A percentile compares a stretch with the other conserved stretches of the same genome.
Evolutionary conservation across 2,888 invertebrate genomes (phyloP).

Genomic region (Meteorus cinctellus): DNA sequence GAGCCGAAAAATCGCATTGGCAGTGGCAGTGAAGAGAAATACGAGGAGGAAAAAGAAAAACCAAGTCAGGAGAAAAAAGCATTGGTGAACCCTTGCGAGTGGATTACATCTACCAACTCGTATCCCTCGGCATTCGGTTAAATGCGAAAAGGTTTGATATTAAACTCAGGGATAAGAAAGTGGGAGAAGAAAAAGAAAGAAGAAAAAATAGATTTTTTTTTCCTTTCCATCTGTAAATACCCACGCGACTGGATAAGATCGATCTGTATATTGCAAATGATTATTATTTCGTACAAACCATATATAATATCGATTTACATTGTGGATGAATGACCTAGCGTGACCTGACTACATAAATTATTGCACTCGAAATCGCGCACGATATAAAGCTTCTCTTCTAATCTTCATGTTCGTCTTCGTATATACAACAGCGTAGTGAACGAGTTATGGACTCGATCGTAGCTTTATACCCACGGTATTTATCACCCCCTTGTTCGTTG

Average conservation of each 20-base stretch:
- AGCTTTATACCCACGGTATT: constrained; percentile 1
- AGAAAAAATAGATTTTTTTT: background rate
- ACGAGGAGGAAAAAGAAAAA: constrained; percentile 15
- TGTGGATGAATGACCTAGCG: constrained; percentile 58
- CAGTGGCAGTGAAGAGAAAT: background rate
- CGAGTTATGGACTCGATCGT: constrained; percentile 22
- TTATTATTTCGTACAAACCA: constrained; percentile 42
- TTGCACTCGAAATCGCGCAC: constrained; percentile 18
- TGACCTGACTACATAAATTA: constrained; percentile 65
- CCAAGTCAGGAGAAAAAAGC: constrained; percentile 35
- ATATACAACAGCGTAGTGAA: constrained; percentile 3
- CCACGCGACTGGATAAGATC: background rate
- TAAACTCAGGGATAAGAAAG: constrained; percentile 6
- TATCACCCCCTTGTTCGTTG: background rate
- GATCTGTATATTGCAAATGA: constrained; percentile 16
- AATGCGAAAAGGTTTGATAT: constrained; percentile 32
- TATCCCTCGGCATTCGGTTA: constrained; percentile 32
- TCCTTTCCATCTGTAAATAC: background rate
- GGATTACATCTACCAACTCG: constrained; percentile 50
- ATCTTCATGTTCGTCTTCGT: constrained; percentile 10
- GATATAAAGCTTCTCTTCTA: constrained; percentile 15
- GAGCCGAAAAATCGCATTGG: constrained; percentile 38
- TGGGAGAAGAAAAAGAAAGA: background rate
- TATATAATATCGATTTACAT: constrained; percentile 63
- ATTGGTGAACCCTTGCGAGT: constrained; percentile 54